Evolutionary conservation across 1,140 invertebrate species (phyloP).

Genomic region (Zaprionus nigranus): DNA sequence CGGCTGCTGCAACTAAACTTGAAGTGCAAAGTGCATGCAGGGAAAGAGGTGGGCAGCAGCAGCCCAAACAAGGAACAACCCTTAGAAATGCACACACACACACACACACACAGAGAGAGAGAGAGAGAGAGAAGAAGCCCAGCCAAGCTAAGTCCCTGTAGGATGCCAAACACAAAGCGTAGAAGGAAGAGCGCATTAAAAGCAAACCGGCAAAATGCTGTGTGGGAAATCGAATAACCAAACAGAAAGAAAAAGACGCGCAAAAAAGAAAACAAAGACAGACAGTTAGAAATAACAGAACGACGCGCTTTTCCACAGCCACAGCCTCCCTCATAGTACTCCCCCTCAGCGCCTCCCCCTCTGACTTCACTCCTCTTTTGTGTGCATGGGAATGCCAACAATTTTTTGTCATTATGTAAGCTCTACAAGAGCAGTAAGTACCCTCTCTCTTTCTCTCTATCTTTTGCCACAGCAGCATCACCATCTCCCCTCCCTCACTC

Average conservation of each 20-base stretch:
- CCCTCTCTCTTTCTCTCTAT: too few relatives aligned
- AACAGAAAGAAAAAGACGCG: constrained; percentile 15
- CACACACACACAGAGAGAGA: neutral
- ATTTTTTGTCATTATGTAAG: constrained; percentile 62
- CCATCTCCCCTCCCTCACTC: constrained; percentile 18
- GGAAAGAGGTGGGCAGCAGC: constrained; percentile 22
- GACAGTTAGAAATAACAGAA: neutral
- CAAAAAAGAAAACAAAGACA: constrained; percentile 20
- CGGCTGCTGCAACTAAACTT: constrained; percentile 60
- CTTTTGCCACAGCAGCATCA: neutral
- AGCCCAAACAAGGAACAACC: constrained; percentile 49
- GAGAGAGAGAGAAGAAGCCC: neutral
- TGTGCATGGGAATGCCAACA: constrained; percentile 32
- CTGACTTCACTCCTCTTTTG: neutral
- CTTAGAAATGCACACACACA: constrained; percentile 51
- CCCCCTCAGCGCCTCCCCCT: neutral
- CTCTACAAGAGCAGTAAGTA: too few relatives aligned
- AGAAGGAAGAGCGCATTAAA: constrained; percentile 15
- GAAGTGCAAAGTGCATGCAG: constrained; percentile 36
- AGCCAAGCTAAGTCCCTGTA: constrained; percentile 5
- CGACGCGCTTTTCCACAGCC: neutral
- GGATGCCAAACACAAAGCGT: constrained; percentile 17
- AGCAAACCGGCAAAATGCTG: constrained; percentile 45
- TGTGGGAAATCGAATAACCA: constrained; percentile 56
- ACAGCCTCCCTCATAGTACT: neutral